Percentiles rank a stretch among this genome's conserved stretches.
Evolutionary conservation across 2,797 vertebrate genomes (phyloP).

Genomic region (Cirrhinus mrigala): DNA sequence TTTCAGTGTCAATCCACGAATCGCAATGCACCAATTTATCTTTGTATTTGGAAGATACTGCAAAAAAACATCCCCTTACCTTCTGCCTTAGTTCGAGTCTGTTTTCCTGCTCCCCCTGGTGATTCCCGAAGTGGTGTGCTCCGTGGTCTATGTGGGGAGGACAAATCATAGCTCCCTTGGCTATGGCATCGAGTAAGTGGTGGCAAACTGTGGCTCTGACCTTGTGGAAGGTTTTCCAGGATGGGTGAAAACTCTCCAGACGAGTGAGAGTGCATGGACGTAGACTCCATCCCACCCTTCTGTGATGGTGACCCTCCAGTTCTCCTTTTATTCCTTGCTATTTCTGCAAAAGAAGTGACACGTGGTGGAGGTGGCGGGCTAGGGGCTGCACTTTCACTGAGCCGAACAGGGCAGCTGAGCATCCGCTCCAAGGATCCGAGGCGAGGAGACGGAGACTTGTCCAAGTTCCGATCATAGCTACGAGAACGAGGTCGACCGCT

Average conservation of each 20-base stretch:
- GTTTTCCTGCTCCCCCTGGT: conserved; percentile 60
- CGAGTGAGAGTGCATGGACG: conserved; percentile 85
- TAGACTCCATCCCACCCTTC: conserved; percentile 77
- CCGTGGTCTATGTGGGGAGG: conserved; percentile 33
- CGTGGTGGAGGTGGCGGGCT: conserved; percentile 78
- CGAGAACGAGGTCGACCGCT: conserved; percentile 86
- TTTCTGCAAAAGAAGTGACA: conserved; percentile 95
- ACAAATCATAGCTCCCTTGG: conserved; percentile 70
- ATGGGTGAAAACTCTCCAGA: conserved; percentile 91
- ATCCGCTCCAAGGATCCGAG: conserved; percentile 92
- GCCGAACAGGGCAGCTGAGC: conserved; percentile 93
- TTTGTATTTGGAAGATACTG: not conserved
- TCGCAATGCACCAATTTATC: too few relatives aligned
- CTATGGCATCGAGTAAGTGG: conserved; percentile 82
- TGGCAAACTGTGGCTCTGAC: conserved; percentile 77
- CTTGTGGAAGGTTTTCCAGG: conserved; percentile 77
- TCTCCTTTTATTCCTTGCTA: conserved; percentile 89
- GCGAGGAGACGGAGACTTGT: conserved; percentile 81
- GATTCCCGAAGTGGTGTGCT: conserved; percentile 60
- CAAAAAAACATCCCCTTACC: conserved; percentile 62
- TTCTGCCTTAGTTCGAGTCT: conserved; percentile 70
- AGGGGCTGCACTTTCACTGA: conserved; percentile 83
- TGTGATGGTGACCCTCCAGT: conserved; percentile 77
- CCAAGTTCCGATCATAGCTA: conserved; percentile 93
- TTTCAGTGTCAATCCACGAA: too few relatives aligned